A percentile compares a stretch with the other conserved stretches of the same genome.
phyloP scores from a whole-genome alignment of 2,797 vertebrate species.

The Vipera ursinii region DNA sequence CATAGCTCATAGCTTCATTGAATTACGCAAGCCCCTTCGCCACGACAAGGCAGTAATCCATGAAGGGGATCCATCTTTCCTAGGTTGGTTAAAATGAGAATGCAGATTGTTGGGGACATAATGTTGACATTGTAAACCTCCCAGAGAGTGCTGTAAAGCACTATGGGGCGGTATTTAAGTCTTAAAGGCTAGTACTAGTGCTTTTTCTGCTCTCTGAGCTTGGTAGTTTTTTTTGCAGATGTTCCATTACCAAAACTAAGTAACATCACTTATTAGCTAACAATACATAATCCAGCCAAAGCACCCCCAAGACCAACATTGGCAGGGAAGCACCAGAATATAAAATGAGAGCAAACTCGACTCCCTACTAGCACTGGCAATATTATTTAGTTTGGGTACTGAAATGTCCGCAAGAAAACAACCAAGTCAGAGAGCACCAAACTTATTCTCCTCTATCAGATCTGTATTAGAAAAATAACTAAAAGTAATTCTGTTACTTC shows the following conservation, averaged over 20 bases:
- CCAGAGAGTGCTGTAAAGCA: background rate
- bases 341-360: background rate
- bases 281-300: background rate
- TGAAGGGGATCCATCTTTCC: too few relatives aligned
- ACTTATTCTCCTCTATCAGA: background rate
- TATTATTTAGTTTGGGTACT: background rate
- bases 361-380: background rate
- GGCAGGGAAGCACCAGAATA: background rate
- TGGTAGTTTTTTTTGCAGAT: background rate
- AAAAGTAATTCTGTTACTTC: conserved; percentile 21
- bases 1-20: too few relatives aligned
- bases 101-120: background rate
- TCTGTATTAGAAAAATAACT: conserved; percentile 19
- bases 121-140: background rate
- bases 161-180: background rate
- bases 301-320: background rate
- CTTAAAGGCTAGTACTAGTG: background rate
- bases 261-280: background rate
- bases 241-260: background rate
- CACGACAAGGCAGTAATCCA: too few relatives aligned
- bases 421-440: background rate
- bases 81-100: background rate
- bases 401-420: background rate
- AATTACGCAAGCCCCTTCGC: too few relatives aligned
- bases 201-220: background rate